These are phyloP conservation scores for Procambarus clarkii DNA, from an alignment of 1,140 invertebrate species.

Conservation along the genomic window DNA sequence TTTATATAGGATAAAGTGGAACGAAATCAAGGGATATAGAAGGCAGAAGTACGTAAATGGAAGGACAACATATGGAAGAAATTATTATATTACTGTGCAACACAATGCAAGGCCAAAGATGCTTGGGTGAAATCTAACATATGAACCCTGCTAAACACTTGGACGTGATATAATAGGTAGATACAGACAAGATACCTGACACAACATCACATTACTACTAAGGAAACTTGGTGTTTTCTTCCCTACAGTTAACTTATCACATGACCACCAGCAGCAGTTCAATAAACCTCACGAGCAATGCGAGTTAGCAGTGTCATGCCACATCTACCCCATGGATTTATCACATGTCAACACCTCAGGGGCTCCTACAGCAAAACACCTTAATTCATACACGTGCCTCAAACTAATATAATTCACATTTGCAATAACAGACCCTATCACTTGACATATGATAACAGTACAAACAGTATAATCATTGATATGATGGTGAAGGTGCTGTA, in stretches of 20 bases:
- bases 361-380: constrained; percentile 25
- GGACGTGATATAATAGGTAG: background rate
- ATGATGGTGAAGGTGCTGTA: constrained; percentile 30
- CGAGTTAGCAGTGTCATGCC: background rate
- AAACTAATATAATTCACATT: constrained; percentile 27
- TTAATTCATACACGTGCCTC: background rate
- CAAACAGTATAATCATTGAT: constrained; percentile 33
- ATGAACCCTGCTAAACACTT: too few relatives aligned
- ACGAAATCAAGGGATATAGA: too few relatives aligned
- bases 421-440: constrained; percentile 39
- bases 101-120: too few relatives aligned
- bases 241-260: background rate
- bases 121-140: too few relatives aligned
- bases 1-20: too few relatives aligned
- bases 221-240: background rate
- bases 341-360: constrained; percentile 34
- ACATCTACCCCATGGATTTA: background rate
- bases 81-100: too few relatives aligned
- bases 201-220: constrained; percentile 2
- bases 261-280: background rate
- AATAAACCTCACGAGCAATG: constrained; percentile 19
- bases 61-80: too few relatives aligned
- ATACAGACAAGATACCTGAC: background rate
- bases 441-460: constrained; percentile 39
- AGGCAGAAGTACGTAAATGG: too few relatives aligned